Base-by-base conservation (phyloP, 2,888 invertebrate genomes). In the Micoletzkya japonica region DNA sequence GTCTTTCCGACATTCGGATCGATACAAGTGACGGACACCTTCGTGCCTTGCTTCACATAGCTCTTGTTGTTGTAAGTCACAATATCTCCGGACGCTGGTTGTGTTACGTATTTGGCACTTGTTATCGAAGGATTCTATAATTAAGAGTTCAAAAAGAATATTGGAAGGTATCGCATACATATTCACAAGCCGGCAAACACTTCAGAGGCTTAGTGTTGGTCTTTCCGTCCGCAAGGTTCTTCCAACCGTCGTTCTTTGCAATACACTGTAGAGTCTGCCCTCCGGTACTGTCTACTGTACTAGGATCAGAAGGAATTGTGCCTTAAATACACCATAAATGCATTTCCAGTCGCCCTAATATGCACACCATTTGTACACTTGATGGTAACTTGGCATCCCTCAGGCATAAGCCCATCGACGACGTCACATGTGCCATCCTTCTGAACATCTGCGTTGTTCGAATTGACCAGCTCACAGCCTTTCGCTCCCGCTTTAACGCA, bases 221-320 rank as follows among this genome's bases (percentile, higher is more conserved):
- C 34, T 50, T 63, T 63, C 63, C 63, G 34, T 34, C 37, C 39
- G n/a, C 30, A 26, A 32, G 20, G 37, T 66, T 56, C 56, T 54
- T 56, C 66, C 66, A 66, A 39, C 56, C 56, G 37, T 66, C 56
- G 6, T 66, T 66, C 56, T 66, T 56, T 26, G 56, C 66, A 10
- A 56, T 34, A 39, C 66, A 66, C 34, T 37, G 36, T 7, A 66
- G 66, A 24, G 36, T 39, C 26, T 66, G 66, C 26, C 28, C 39
- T 36, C 66, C 66, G 17, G 7, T 37, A 24, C 56, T 32, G 24
- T 50, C 63, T n/a, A 66, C 66, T 10, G 66, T 56, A 14, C n/a
- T 39, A 6, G 66, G 66, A 56, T 66, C 66, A 20, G 66, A 66
- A 1, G 66, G 66, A 36, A 56, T 56, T 24, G 6, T 36, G n/a